Conservation (phyloP, 1,140 invertebrate species). For the Aphelenchoides besseyi region DNA sequence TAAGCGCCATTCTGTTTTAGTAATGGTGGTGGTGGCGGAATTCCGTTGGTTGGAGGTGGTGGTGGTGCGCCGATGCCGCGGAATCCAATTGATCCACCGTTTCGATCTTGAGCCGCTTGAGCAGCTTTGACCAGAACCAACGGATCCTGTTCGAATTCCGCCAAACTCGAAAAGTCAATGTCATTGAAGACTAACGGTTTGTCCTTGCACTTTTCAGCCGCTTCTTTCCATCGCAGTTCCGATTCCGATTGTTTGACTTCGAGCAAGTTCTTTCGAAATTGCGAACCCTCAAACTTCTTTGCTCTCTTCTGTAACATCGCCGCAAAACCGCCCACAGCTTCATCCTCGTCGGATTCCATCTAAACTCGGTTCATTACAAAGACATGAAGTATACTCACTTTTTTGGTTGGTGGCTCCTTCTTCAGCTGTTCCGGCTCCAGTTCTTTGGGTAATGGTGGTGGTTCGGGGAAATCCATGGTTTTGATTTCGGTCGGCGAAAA, state of each 20-base stretch:
- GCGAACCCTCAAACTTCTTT: conserved; percentile 45
- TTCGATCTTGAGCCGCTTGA: conserved; percentile 51
- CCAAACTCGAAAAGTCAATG: conserved; percentile 88
- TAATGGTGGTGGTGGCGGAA: conserved; percentile 63
- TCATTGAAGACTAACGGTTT: conserved; percentile 84
- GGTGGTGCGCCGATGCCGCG: conserved; percentile 41
- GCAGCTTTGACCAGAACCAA: conserved; percentile 52
- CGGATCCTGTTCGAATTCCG: conserved; percentile 64
- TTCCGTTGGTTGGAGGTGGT: conserved; percentile 41
- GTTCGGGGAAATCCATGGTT: conserved; percentile 58
- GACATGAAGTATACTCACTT: background rate
- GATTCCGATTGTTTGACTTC: conserved; percentile 75
- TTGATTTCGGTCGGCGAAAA: conserved; percentile 62
- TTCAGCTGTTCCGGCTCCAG: conserved; percentile 32
- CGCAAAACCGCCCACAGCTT: conserved; percentile 59
- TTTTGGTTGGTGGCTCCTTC: conserved; percentile 27
- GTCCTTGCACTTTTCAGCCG: conserved; percentile 69
- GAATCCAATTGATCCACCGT: conserved; percentile 8
- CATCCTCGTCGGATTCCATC: conserved; percentile 52
- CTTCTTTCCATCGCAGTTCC: conserved; percentile 80
- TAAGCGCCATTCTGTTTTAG: background rate
- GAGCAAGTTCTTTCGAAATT: conserved; percentile 65
- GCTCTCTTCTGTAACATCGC: conserved; percentile 61
- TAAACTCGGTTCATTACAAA: too few relatives aligned
- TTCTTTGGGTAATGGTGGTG: conserved; percentile 36